phyloP scores from a whole-genome alignment of 2,113 vertebrate genomes.

The Columba livia region DNA sequence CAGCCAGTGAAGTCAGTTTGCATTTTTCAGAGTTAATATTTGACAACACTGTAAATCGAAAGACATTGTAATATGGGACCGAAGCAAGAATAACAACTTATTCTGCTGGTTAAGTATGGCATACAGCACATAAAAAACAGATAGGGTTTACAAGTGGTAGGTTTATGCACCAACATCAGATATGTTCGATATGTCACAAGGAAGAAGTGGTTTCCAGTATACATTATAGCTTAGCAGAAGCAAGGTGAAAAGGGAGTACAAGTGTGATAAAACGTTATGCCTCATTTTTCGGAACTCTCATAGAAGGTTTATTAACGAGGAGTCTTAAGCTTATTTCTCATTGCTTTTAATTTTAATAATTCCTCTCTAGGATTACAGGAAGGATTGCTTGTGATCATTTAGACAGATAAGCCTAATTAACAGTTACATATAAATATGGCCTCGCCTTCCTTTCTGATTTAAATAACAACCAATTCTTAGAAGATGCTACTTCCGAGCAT shows the following conservation, averaged over 20 bases:
- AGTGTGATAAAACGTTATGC: not conserved
- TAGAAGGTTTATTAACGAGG: not conserved
- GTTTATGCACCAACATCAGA: not conserved
- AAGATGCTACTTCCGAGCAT: not conserved
- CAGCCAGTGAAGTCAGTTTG: constrained; percentile 9
- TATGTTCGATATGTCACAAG: not conserved
- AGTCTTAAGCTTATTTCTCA: not conserved
- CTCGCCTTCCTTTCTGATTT: not conserved
- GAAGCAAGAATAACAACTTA: constrained; percentile 6
- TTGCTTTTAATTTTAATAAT: constrained; percentile 5
- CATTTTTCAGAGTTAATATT: constrained; percentile 33
- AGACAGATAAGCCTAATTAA: not conserved
- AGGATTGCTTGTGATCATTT: not conserved
- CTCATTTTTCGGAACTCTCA: not conserved
- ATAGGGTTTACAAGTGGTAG: not conserved
- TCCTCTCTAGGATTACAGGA: not conserved
- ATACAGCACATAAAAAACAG: not conserved
- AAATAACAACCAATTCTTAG: not conserved
- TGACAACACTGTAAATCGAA: constrained; percentile 39
- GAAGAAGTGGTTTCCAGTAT: not conserved
- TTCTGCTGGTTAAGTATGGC: not conserved
- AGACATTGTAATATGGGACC: not conserved
- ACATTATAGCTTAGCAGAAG: not conserved
- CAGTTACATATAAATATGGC: not conserved
- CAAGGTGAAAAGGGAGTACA: not conserved